Evolutionary conservation across 2,797 vertebrate species (phyloP).

Genomic region (Poliocrania exsul): DNA sequence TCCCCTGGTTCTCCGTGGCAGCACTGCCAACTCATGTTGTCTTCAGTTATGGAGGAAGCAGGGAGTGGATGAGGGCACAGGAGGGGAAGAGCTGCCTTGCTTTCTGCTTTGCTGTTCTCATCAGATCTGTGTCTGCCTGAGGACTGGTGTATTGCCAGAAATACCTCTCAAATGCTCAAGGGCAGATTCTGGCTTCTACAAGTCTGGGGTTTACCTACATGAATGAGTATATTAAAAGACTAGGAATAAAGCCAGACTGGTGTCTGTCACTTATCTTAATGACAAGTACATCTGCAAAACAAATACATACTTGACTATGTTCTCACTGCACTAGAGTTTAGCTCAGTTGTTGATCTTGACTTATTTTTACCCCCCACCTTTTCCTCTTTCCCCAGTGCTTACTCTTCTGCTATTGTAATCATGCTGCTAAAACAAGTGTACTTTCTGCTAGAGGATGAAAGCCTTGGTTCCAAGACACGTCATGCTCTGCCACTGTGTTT

Average conservation of each 20-base stretch:
- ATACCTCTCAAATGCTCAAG: not conserved
- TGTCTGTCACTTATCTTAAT: not conserved
- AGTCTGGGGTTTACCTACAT: not conserved
- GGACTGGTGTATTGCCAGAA: not conserved
- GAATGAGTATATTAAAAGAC: not conserved
- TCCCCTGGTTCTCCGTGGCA: not conserved
- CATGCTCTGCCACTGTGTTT: not conserved
- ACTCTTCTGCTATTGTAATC: not conserved
- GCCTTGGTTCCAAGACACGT: rapidly evolving
- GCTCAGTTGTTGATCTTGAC: not conserved
- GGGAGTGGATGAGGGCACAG: not conserved
- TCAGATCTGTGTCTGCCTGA: not conserved
- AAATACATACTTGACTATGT: not conserved
- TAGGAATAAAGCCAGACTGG: not conserved
- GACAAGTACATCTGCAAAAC: not conserved
- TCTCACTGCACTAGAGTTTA: not conserved
- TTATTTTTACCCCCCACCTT: not conserved
- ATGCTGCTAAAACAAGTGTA: not conserved
- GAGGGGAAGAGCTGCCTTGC: not conserved
- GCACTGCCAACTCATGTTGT: rapidly evolving
- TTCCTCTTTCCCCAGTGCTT: not conserved
- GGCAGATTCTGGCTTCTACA: not conserved
- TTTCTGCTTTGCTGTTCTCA: not conserved
- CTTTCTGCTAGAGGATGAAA: not conserved
- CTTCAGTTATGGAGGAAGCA: rapidly evolving